phyloP scores from a whole-genome alignment of 2,888 invertebrate genomes.

The Norana najaformis region DNA sequence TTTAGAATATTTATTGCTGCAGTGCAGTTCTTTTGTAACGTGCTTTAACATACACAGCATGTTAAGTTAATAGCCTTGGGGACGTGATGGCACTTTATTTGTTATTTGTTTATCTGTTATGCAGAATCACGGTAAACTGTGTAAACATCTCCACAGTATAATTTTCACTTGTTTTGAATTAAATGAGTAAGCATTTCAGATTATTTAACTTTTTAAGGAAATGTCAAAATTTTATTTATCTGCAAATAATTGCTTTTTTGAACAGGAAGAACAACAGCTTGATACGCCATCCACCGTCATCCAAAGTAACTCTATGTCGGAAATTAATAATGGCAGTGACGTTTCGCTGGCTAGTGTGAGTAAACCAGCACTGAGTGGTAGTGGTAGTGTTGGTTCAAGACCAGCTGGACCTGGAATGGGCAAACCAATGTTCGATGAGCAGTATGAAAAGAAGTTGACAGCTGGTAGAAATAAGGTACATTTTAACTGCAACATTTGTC shows the following conservation, averaged over 20 bases:
- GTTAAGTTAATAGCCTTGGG: too few relatives aligned
- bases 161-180: background rate
- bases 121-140: too few relatives aligned
- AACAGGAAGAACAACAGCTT: background rate
- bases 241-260: background rate
- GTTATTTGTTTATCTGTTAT: too few relatives aligned
- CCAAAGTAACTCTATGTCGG: constrained; percentile 19
- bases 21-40: too few relatives aligned
- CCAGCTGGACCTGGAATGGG: constrained; percentile 39
- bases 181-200: background rate
- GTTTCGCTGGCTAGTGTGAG: background rate
- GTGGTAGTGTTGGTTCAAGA: background rate
- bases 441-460: constrained; percentile 54
- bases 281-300: constrained; percentile 17
- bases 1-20: too few relatives aligned
- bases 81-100: too few relatives aligned
- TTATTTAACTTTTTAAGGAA: background rate
- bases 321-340: constrained; percentile 21
- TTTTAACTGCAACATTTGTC: background rate
- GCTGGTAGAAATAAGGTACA: constrained; percentile 40
- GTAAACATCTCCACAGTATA: too few relatives aligned
- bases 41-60: too few relatives aligned
- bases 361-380: background rate
- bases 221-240: background rate
- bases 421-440: constrained; percentile 45